A percentile compares a stretch with the other conserved stretches of the same genome.
phyloP scores from a whole-genome alignment of 2,113 vertebrate genomes.

The Lontra canadensis region DNA sequence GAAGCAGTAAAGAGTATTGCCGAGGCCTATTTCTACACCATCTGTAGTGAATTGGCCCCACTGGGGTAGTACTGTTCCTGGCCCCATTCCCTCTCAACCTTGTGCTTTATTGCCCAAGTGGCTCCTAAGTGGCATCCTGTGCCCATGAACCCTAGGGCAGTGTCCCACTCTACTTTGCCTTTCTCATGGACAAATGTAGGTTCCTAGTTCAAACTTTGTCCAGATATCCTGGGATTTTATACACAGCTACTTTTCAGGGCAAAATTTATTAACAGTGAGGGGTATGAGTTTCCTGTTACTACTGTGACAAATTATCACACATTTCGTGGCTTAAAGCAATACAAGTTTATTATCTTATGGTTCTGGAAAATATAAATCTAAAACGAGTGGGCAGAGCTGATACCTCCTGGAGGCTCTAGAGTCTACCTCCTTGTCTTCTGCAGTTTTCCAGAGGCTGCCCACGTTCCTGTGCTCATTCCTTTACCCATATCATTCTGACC shows the following conservation, averaged over 20 bases:
- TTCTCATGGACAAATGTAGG: background rate
- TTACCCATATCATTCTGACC: background rate
- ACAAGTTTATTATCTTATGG: background rate
- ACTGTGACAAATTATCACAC: background rate
- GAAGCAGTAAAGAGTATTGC: background rate
- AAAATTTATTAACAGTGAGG: background rate
- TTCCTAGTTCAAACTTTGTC: background rate
- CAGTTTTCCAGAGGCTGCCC: background rate
- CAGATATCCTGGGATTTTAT: background rate
- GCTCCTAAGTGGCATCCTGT: background rate
- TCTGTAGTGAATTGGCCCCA: fast-evolving
- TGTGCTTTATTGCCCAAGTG: background rate
- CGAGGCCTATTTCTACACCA: background rate
- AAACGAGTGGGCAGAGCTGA: background rate
- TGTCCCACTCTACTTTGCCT: background rate
- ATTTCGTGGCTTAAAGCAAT: background rate
- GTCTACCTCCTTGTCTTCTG: too few species aligned
- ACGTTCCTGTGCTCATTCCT: background rate
- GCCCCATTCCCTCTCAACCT: background rate
- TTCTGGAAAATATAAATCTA: background rate
- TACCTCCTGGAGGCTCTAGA: background rate
- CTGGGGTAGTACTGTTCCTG: background rate
- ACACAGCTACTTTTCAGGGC: background rate
- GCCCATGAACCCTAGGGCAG: background rate
- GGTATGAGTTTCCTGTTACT: background rate